Base-by-base conservation (phyloP, 1,140 invertebrate species). In the Dendrolimus kikuchii region DNA sequence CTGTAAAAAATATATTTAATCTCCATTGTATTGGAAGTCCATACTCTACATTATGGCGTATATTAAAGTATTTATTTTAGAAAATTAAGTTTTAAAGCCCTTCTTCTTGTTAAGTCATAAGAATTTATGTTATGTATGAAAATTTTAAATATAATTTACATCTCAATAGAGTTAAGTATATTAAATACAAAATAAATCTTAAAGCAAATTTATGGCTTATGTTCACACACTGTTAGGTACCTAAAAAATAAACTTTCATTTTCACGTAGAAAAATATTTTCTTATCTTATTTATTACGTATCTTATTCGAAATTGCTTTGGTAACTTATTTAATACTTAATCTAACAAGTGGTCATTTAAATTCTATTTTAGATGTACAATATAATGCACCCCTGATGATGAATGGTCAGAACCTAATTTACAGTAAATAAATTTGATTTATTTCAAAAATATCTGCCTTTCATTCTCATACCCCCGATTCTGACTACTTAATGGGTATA, bases 1-100 rank as follows among this genome's bases (percentile, higher is more conserved):
- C 71, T 66, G 71, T 77, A 74, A 79, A 85, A 84, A 86, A 86
- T 86, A 86, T 82, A 79, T 81, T 86, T 86, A 80, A 76, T 83
- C 69, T 77, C 71, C 71, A 76, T 71, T 70, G 64, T 54, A 64
- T 76, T 71, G 63, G 65, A 74, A 77, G 55, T 66, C 65, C 71
- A 60, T 67, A 76, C 71, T 78, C 69, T 77, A 73, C 55, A 68
- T 71, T 71, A 74, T 68, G 63, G 68, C 66, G 50, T 76, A 68
- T 23, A 72, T 56, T n/a, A 73, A 62, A 61, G 66, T 67, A 64
- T 64, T 71, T 64, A 55, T 69, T 64, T 67, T 76, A 68, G 77
- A 77, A 65, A 72, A 66, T 68, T 68, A 71, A 66, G 57, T 64
- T 69, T 84, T 85, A 82, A 81, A 84, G 77, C 71, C 80, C 79